Conservation (phyloP, 2,113 vertebrate genomes). For the Sorex fumeus region DNA sequence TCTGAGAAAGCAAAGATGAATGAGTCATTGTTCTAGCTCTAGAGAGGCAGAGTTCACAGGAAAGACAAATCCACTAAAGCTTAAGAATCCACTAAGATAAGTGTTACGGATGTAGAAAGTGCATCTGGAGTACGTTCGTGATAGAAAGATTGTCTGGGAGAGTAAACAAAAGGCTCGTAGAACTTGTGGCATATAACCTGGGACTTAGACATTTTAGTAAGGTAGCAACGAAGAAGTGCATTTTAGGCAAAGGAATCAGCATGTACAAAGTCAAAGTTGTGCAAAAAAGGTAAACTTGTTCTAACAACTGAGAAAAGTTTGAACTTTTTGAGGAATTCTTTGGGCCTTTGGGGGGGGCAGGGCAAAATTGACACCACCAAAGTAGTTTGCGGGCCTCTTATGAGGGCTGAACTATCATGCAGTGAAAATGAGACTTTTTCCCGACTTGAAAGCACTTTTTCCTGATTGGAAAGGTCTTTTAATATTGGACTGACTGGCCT, state of each 20-base stretch:
- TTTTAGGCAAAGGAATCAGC: neutral
- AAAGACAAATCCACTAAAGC: neutral
- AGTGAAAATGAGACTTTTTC: neutral
- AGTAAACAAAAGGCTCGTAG: neutral
- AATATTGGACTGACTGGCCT: neutral
- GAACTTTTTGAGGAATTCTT: neutral
- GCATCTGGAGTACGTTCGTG: neutral
- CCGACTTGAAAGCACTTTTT: neutral
- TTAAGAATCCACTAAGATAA: neutral
- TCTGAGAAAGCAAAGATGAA: slow-evolving; percentile 18
- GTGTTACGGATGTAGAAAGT: neutral
- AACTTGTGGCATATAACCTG: neutral
- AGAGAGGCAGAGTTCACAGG: neutral
- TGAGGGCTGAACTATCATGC: neutral
- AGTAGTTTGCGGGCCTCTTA: neutral
- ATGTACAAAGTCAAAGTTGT: neutral
- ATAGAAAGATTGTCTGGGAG: neutral
- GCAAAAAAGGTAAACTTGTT: neutral
- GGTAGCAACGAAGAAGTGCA: neutral
- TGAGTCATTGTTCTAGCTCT: neutral
- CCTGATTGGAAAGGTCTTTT: neutral
- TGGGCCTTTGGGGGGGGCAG: neutral
- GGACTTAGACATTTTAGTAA: neutral
- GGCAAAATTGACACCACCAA: neutral
- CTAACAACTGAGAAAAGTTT: neutral